Percentiles rank a stretch among this genome's conserved stretches.
phyloP scores from a whole-genome alignment of 1,140 invertebrate genomes.

The Drosophila quadrilineata region DNA sequence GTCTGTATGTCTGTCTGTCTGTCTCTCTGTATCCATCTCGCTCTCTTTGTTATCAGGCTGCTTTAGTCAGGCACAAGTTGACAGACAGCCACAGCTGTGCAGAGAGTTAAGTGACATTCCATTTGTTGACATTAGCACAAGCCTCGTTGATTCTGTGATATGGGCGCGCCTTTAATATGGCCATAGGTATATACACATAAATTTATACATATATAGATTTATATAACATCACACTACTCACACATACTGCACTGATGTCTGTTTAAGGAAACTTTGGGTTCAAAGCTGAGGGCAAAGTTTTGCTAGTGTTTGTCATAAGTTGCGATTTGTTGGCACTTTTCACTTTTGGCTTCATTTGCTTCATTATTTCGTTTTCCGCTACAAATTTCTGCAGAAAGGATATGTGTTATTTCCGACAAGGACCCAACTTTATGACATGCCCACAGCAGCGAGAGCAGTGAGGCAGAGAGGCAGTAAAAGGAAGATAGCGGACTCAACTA shows the following conservation, averaged over 20 bases:
- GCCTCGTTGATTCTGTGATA: slow-evolving; percentile 50
- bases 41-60: slow-evolving; percentile 16
- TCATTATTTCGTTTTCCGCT: slow-evolving; percentile 60
- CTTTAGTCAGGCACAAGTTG: slow-evolving; percentile 21
- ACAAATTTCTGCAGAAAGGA: slow-evolving; percentile 66
- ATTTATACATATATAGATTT: too few species aligned
- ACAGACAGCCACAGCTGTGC: slow-evolving; percentile 35
- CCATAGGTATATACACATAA: not conserved
- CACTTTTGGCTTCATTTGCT: slow-evolving; percentile 42
- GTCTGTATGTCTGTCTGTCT: not conserved
- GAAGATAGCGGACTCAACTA: not conserved
- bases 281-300: slow-evolving; percentile 15
- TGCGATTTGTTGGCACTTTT: slow-evolving; percentile 33
- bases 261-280: not conserved
- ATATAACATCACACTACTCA: too few species aligned
- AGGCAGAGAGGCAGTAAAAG: too few species aligned
- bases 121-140: slow-evolving; percentile 64
- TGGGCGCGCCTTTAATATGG: slow-evolving; percentile 34
- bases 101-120: slow-evolving; percentile 56
- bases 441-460: not conserved
- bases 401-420: slow-evolving; percentile 66
- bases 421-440: slow-evolving; percentile 26
- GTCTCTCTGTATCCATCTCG: slow-evolving; percentile 15
- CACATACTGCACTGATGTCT: too few species aligned
- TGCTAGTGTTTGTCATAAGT: slow-evolving; percentile 44